A percentile compares a stretch with the other conserved stretches of the same genome.
These are phyloP conservation scores for Halcyon leucocephala DNA, from an alignment of 2,797 vertebrate genomes.

Conservation along the genomic window DNA sequence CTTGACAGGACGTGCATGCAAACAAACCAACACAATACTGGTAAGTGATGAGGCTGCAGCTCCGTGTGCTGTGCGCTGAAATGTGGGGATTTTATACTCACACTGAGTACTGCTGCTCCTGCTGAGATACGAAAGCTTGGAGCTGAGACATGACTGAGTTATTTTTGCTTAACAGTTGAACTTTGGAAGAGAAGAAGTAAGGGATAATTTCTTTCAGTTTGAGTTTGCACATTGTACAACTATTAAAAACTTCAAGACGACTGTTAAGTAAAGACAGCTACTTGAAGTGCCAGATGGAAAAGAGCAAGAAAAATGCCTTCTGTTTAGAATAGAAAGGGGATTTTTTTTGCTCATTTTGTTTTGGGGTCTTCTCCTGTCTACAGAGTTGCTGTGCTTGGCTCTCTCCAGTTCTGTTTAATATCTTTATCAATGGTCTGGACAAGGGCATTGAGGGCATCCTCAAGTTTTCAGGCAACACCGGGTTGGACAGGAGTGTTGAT, in stretches of 20 bases:
- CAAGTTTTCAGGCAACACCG: not conserved
- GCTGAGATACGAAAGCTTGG: not conserved
- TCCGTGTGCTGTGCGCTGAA: not conserved
- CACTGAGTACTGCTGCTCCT: not conserved
- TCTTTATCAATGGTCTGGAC: not conserved
- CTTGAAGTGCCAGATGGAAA: conserved; percentile 62
- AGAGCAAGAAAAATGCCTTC: conserved; percentile 39
- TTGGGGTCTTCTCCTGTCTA: not conserved
- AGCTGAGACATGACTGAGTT: not conserved
- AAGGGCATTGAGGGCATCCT: not conserved
- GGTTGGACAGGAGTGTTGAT: not conserved
- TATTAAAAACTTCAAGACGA: conserved; percentile 51
- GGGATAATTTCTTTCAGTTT: conserved; percentile 28
- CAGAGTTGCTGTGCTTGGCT: not conserved
- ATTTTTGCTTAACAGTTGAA: conserved; percentile 38
- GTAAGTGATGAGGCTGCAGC: not conserved
- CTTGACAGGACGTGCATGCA: not conserved
- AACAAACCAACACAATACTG: not conserved
- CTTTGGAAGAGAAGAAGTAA: not conserved
- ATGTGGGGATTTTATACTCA: not conserved
- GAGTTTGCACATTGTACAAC: not conserved
- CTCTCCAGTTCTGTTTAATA: not conserved
- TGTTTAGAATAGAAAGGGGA: not conserved
- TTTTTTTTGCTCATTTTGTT: not conserved
- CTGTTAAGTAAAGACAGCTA: conserved; percentile 57